phyloP scores from a whole-genome alignment of 1,140 invertebrate genomes.

The Lordiphosa mommai region DNA sequence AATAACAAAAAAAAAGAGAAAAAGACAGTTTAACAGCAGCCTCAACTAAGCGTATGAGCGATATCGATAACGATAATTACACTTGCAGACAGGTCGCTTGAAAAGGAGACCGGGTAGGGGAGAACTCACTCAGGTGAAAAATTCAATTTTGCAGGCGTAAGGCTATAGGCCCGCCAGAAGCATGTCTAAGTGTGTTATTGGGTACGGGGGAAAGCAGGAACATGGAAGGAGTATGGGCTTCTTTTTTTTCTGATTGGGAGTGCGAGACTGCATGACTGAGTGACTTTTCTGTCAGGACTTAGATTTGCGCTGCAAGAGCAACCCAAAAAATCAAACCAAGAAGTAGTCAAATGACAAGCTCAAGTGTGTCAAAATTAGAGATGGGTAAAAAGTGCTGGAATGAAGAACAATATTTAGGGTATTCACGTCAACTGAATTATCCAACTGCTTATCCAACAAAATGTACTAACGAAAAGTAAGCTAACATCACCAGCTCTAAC shows the following conservation, averaged over 20 bases:
- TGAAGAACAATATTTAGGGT: too few relatives aligned
- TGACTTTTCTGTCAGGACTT: constrained; percentile 64
- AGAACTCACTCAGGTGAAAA: constrained; percentile 64
- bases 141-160: constrained; percentile 63
- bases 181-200: constrained; percentile 51
- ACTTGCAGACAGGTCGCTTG: constrained; percentile 44
- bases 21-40: constrained; percentile 43
- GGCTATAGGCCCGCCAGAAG: constrained; percentile 34
- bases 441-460: too few relatives aligned
- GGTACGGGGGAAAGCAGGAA: constrained; percentile 9
- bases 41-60: constrained; percentile 64
- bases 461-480: too few relatives aligned
- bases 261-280: constrained; percentile 67
- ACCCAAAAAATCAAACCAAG: constrained; percentile 22
- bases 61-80: constrained; percentile 76
- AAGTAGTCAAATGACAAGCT: constrained; percentile 49
- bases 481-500: too few relatives aligned
- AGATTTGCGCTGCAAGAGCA: constrained; percentile 44
- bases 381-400: neutral
- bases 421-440: too few relatives aligned
- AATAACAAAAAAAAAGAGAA: too few relatives aligned
- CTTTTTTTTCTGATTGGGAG: neutral
- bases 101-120: neutral
- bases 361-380: constrained; percentile 39
- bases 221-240: constrained; percentile 16